phyloP scores from a whole-genome alignment of 2,888 invertebrate species.

The Halocaridina rubra region DNA sequence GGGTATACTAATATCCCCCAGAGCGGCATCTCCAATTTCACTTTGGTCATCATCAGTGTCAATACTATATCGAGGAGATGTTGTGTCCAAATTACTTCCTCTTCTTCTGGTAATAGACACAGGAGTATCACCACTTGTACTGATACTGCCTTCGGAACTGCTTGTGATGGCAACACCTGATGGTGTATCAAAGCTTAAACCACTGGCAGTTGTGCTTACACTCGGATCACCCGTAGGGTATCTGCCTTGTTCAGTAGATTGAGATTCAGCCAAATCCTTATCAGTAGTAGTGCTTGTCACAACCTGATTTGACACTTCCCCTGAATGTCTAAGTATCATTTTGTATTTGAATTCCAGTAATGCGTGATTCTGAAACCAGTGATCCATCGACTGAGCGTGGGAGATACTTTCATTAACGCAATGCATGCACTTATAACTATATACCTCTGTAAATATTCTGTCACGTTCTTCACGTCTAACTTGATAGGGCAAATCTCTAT shows the following conservation, averaged over 20 bases:
- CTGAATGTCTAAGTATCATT: conserved; percentile 31
- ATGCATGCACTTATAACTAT: conserved; percentile 56
- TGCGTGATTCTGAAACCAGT: conserved; percentile 57
- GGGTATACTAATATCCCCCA: neutral
- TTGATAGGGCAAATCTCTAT: conserved; percentile 56
- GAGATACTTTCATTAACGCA: conserved; percentile 49
- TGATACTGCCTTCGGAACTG: conserved; percentile 26
- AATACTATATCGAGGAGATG: conserved; percentile 15
- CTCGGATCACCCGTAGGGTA: neutral
- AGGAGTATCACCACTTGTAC: neutral
- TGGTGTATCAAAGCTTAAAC: neutral
- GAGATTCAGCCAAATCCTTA: conserved; percentile 15
- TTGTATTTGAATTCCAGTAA: conserved; percentile 41
- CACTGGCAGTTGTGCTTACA: conserved; percentile 2
- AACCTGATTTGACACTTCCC: conserved; percentile 47
- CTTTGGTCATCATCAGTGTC: conserved; percentile 32
- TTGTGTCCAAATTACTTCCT: conserved; percentile 5
- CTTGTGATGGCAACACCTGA: conserved; percentile 26
- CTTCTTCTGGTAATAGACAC: neutral
- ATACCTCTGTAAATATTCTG: conserved; percentile 40
- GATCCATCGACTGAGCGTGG: conserved; percentile 56
- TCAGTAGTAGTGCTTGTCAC: conserved; percentile 45
- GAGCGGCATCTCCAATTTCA: neutral
- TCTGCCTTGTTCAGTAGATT: neutral
- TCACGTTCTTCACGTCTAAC: conserved; percentile 49